These are phyloP conservation scores for Microplitis demolitor DNA, from an alignment of 1,140 invertebrate species.

Conservation along the genomic window DNA sequence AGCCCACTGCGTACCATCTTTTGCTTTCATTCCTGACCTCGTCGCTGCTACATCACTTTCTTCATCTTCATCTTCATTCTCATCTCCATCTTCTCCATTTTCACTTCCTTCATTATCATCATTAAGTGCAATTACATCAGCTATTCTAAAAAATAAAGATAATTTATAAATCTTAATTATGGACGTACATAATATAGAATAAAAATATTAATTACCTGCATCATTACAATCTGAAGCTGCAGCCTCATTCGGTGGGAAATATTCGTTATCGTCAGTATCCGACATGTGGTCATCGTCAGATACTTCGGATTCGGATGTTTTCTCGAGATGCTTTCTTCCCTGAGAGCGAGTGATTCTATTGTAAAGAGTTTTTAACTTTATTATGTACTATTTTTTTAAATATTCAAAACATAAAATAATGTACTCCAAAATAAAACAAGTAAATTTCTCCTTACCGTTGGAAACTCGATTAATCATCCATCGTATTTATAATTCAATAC, in stretches of 20 bases:
- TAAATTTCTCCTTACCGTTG: slow-evolving; percentile 23
- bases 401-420: slow-evolving; percentile 21
- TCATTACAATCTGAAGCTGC: slow-evolving; percentile 23
- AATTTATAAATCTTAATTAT: slow-evolving; percentile 20
- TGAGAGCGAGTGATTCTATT: slow-evolving; percentile 16
- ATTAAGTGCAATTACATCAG: slow-evolving; percentile 1
- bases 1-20: slow-evolving; percentile 30
- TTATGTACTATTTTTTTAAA: slow-evolving; percentile 10
- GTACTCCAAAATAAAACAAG: slow-evolving; percentile 19
- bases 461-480: slow-evolving; percentile 19
- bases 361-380: slow-evolving; percentile 17
- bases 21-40: slow-evolving; percentile 20
- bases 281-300: slow-evolving; percentile 22
- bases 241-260: slow-evolving; percentile 19
- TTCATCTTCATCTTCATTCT: background rate
- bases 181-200: slow-evolving; percentile 5
- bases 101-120: background rate
- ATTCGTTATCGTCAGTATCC: slow-evolving; percentile 20
- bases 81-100: background rate
- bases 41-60: slow-evolving; percentile 4
- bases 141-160: slow-evolving; percentile 11
- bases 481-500: slow-evolving; percentile 11
- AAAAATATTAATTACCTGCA: slow-evolving; percentile 17
- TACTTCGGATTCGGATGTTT: slow-evolving; percentile 18
- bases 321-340: slow-evolving; percentile 4